Evolutionary conservation across 2,888 invertebrate species (phyloP).

Genomic region (Zaprionus obscuricornis): DNA sequence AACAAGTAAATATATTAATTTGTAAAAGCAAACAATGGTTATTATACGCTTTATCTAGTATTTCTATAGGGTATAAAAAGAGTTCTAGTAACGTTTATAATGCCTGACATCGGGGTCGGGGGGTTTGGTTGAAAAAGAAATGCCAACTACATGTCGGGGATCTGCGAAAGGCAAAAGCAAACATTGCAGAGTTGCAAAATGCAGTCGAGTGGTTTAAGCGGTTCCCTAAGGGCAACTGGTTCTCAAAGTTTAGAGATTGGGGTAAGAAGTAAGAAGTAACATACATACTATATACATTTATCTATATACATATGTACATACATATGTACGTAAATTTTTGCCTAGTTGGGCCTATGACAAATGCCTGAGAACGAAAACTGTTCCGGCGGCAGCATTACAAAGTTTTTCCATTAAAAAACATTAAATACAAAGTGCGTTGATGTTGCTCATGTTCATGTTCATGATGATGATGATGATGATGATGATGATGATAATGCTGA

Average conservation of each 20-base stretch:
- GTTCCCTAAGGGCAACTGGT: conserved; percentile 43
- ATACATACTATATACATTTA: too few species aligned
- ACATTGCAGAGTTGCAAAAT: conserved; percentile 61
- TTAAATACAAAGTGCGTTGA: conserved; percentile 65
- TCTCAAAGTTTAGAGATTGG: conserved; percentile 29
- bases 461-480: neutral
- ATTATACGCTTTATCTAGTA: neutral
- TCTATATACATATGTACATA: too few species aligned
- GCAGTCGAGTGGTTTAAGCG: conserved; percentile 59
- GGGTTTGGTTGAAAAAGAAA: conserved; percentile 12
- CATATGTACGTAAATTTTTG: conserved; percentile 8
- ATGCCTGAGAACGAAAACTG: conserved; percentile 51
- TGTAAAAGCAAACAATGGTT: too few species aligned
- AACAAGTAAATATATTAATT: too few species aligned
- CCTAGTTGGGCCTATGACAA: conserved; percentile 55
- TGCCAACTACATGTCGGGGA: conserved; percentile 31
- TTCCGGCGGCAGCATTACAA: conserved; percentile 53
- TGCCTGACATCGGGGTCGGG: too few species aligned
- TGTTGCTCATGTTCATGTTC: conserved; percentile 17
- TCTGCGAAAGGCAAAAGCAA: conserved; percentile 58
- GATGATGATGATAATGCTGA: conserved; percentile 10
- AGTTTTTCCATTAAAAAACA: conserved; percentile 69
- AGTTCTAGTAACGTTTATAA: conserved; percentile 19
- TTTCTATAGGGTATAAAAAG: conserved; percentile 36
- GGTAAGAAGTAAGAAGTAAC: neutral